Evolutionary conservation across 2,113 vertebrate species (phyloP).

Genomic region (Kryptolebias marmoratus): DNA sequence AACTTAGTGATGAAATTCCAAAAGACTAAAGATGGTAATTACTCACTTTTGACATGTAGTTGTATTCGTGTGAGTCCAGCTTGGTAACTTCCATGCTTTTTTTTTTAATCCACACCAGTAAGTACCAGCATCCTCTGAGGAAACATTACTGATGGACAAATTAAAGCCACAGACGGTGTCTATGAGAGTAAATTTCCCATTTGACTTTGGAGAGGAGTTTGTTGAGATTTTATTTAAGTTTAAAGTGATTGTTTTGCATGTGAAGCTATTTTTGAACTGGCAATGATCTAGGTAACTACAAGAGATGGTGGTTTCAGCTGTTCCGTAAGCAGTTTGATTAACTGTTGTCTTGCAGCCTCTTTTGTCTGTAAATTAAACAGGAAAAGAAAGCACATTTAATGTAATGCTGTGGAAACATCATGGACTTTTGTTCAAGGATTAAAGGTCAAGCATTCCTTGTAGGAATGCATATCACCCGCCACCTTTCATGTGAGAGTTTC

Average conservation of each 20-base stretch:
- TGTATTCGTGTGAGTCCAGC: background rate
- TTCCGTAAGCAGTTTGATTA: rapidly evolving
- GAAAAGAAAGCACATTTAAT: background rate
- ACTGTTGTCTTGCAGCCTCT: rapidly evolving
- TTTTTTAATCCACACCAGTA: slow-evolving; percentile 35
- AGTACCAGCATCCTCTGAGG: background rate
- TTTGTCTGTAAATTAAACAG: background rate
- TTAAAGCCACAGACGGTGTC: rapidly evolving
- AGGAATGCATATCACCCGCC: no score
- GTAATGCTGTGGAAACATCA: no score
- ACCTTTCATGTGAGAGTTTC: no score
- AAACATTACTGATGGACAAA: slow-evolving; percentile 18
- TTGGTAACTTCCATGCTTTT: rapidly evolving
- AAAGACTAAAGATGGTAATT: background rate
- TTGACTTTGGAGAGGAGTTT: rapidly evolving
- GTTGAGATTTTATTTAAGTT: background rate
- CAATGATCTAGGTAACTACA: background rate
- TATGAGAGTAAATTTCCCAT: background rate
- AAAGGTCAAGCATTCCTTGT: no score
- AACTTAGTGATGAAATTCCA: rapidly evolving
- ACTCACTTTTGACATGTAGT: rapidly evolving
- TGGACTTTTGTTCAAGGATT: no score
- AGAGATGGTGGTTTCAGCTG: slow-evolving; percentile 4
- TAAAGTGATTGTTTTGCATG: background rate
- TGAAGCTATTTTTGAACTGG: background rate